phyloP scores from a whole-genome alignment of 2,797 vertebrate species.

The Enteromius afrohamiltoni region DNA sequence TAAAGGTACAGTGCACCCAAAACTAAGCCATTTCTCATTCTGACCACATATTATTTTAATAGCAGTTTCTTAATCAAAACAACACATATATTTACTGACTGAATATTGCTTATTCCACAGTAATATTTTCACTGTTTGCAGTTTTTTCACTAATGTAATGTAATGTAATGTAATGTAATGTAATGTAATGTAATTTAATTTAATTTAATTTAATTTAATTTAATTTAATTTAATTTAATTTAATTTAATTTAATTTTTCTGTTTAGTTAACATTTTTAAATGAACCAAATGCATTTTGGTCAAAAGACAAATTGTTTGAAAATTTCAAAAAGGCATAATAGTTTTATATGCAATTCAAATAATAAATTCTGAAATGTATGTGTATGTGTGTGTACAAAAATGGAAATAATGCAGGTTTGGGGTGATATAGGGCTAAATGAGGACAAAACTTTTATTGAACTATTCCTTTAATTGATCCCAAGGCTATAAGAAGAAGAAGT shows the following conservation, averaged over 20 bases:
- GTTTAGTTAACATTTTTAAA: no score
- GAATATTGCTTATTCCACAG: background rate
- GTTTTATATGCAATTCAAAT: no score
- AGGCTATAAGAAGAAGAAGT: conserved; percentile 26
- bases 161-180: no score
- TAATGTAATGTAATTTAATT: no score
- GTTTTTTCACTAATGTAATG: no score
- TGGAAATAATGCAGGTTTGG: background rate
- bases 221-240: no score
- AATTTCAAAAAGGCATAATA: no score
- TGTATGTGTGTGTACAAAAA: background rate
- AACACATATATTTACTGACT: background rate
- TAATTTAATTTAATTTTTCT: no score
- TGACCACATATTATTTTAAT: background rate
- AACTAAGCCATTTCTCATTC: background rate
- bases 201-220: no score
- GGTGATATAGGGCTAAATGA: conserved; percentile 5
- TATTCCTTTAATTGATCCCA: conserved; percentile 33
- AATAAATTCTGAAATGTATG: background rate
- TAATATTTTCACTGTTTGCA: background rate
- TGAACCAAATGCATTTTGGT: no score
- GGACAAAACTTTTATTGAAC: conserved; percentile 17
- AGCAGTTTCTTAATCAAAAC: background rate
- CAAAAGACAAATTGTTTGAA: no score
- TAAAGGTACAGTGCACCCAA: background rate